phyloP scores from a whole-genome alignment of 2,113 vertebrate species.

The Pogonocichla stellata region DNA sequence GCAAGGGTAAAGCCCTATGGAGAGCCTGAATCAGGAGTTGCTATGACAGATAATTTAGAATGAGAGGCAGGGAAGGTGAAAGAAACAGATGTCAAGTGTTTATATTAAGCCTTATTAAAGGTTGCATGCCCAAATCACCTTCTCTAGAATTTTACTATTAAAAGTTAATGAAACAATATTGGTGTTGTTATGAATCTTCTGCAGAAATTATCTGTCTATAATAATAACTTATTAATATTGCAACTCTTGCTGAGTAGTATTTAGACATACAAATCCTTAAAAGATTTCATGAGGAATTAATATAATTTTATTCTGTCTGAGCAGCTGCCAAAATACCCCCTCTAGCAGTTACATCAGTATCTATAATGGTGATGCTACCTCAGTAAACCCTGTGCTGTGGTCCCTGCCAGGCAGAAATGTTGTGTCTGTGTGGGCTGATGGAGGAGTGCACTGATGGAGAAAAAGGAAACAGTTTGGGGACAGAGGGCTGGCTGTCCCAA shows the following conservation, averaged over 20 bases:
- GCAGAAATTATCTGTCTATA: background rate
- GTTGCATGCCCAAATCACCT: background rate
- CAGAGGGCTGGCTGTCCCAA: background rate
- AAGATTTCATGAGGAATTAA: background rate
- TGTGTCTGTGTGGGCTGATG: rapidly evolving
- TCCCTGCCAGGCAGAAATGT: background rate
- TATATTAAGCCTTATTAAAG: background rate
- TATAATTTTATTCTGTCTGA: background rate
- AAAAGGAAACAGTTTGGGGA: background rate
- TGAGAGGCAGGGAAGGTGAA: background rate
- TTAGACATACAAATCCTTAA: background rate
- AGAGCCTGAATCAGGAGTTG: background rate
- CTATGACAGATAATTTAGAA: background rate
- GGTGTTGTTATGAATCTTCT: background rate
- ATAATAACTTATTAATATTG: background rate
- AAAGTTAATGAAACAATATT: background rate
- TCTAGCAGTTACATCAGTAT: background rate
- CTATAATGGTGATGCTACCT: background rate
- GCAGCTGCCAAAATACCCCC: rapidly evolving
- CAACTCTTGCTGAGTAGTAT: background rate
- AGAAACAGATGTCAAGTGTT: background rate
- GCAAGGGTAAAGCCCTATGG: background rate
- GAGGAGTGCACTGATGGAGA: background rate
- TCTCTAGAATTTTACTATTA: background rate
- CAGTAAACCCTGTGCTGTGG: background rate